Evolutionary conservation across 1,140 invertebrate genomes (phyloP).

Genomic region (Trachelipus rathkii): DNA sequence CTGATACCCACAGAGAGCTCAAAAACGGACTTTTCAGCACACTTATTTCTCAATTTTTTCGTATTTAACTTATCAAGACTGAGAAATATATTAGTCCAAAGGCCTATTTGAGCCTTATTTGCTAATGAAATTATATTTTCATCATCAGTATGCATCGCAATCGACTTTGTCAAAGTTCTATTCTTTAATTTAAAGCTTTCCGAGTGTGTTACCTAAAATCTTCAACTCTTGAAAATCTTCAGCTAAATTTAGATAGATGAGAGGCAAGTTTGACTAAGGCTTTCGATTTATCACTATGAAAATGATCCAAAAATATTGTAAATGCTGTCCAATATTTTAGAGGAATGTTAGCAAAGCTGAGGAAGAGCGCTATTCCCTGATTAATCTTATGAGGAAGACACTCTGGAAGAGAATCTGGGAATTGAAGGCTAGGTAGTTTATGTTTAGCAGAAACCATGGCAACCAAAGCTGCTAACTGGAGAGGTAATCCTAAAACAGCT

Average conservation of each 20-base stretch:
- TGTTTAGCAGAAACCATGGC: no score
- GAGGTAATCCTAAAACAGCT: no score
- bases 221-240: not conserved
- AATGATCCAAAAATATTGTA: not conserved
- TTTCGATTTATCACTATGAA: not conserved
- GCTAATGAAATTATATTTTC: not conserved
- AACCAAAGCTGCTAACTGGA: no score
- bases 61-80: no score
- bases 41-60: no score
- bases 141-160: not conserved
- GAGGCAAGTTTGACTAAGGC: not conserved
- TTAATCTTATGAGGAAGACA: no score
- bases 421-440: no score
- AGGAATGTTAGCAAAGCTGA: not conserved
- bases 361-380: not conserved
- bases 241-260: not conserved
- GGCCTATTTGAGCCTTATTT: not conserved
- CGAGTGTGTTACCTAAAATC: not conserved
- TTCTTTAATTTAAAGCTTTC: not conserved
- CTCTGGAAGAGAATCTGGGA: no score
- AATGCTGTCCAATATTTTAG: not conserved
- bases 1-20: constrained; percentile 32
- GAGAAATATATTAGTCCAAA: not conserved
- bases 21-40: constrained; percentile 5
- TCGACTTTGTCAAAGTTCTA: not conserved